Evolutionary conservation across 2,797 vertebrate genomes (phyloP), one percentile per base, ranked within the genome.

Genomic region (Anabas testudineus): DNA sequence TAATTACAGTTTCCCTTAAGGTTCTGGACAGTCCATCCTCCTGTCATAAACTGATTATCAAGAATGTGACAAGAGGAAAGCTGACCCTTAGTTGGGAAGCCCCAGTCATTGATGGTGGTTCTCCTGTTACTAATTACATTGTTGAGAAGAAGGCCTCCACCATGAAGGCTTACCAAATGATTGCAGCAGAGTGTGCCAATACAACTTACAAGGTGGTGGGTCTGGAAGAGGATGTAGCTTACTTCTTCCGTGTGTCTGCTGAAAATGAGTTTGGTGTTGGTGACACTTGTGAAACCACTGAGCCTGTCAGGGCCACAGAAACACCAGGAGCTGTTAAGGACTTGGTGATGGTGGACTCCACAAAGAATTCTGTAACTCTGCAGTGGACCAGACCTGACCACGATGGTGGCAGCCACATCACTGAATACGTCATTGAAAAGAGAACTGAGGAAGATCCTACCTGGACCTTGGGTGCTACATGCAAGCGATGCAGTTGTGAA

Each of bases 171-270:
- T 99, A 95, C 92, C 95, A 97, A 74, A 73, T 93, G 16, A 93
- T 99, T 78, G 94, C 95, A 66, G 93, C 92, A 8, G 96, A 97
- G 76, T 99, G 97, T 80, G 86, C 95, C 68, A 94, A 95, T 81
- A 96, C 96, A 51, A 85, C 94, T 54, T 98, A 94, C 87, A 99
- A 98, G 82, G 86, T 99, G 30, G 93, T 93, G 0, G 95, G 91
- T 49, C 92, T 99, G 58, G 96, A 96, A 71, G 97, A 98, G 82
- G 96, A 98, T 66, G 88, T 90, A 4, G 92, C 96, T 28, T 99
- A 95, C 92, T 99, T 99, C 84, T 99, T 99, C 95, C 93, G 96
- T 76, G 96, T 99, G 73, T 95, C 97, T 67, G 97, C 98, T 88
- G 96, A 97, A 94, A 99, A 99, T 73, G 97, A 98, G 92, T 95